These are phyloP conservation scores for Mycteria americana DNA, from an alignment of 2,797 vertebrate genomes.

Conservation along the genomic window DNA sequence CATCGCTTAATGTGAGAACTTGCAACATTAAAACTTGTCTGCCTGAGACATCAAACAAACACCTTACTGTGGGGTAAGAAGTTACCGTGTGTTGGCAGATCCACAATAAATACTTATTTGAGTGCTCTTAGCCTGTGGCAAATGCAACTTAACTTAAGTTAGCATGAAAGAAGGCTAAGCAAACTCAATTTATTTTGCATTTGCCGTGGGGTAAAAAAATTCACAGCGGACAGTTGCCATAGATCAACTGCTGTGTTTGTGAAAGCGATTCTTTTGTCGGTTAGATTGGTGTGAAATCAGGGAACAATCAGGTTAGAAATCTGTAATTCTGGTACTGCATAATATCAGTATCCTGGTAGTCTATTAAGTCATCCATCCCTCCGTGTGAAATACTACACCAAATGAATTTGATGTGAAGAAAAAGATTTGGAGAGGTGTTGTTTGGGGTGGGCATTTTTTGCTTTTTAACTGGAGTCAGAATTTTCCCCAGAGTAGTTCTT, in stretches of 20 bases:
- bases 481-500: not conserved
- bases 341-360: not conserved
- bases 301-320: not conserved
- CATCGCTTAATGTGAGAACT: not conserved
- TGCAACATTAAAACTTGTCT: not conserved
- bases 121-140: conserved; percentile 25
- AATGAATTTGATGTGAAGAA: not conserved
- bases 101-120: conserved; percentile 19
- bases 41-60: not conserved
- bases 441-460: not conserved
- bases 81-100: not conserved
- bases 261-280: not conserved
- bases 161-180: conserved; percentile 11
- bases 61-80: not conserved
- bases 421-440: not conserved
- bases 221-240: not conserved
- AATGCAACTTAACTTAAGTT: conserved; percentile 10
- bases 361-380: not conserved
- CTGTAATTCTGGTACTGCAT: not conserved
- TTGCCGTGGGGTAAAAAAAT: conserved; percentile 25
- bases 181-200: conserved; percentile 54
- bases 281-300: not conserved
- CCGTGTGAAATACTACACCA: not conserved
- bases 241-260: not conserved
- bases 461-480: not conserved